These are phyloP conservation scores for Acleris literana DNA, from an alignment of 2,888 invertebrate species.

Conservation along the genomic window DNA sequence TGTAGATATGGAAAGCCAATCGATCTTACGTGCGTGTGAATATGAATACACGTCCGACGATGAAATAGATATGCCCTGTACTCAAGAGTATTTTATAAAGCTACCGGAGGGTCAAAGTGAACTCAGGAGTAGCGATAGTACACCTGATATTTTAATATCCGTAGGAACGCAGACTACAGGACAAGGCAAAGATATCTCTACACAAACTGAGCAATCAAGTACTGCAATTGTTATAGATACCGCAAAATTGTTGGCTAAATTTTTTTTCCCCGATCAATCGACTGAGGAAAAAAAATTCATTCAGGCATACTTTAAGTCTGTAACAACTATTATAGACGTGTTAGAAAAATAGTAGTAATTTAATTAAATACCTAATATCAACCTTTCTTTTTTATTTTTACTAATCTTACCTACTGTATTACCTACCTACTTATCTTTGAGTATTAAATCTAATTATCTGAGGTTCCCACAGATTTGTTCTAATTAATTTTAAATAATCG, in stretches of 20 bases:
- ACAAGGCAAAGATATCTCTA: constrained; percentile 5
- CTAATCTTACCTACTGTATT: no score
- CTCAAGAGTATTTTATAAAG: constrained; percentile 18
- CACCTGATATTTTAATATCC: constrained; percentile 10
- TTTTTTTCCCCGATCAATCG: background rate
- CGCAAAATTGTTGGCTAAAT: constrained; percentile 8
- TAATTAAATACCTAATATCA: background rate
- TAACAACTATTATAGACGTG: background rate
- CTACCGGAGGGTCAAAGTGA: constrained; percentile 19
- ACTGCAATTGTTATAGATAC: constrained; percentile 13
- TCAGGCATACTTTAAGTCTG: constrained; percentile 2
- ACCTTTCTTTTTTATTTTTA: background rate
- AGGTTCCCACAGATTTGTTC: no score
- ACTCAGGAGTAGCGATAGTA: constrained; percentile 12
- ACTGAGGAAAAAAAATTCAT: constrained; percentile 2
- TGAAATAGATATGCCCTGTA: constrained; percentile 14
- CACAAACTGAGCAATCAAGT: constrained; percentile 18
- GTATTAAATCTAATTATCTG: no score
- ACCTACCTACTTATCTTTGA: no score
- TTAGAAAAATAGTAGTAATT: background rate
- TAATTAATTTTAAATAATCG: no score
- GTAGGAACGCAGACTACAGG: constrained; percentile 7
- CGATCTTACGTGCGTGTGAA: background rate
- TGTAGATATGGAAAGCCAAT: constrained; percentile 11
- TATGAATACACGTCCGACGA: background rate